Evolutionary conservation across 2,888 invertebrate genomes (phyloP).

Genomic region (Ligdia adustata): DNA sequence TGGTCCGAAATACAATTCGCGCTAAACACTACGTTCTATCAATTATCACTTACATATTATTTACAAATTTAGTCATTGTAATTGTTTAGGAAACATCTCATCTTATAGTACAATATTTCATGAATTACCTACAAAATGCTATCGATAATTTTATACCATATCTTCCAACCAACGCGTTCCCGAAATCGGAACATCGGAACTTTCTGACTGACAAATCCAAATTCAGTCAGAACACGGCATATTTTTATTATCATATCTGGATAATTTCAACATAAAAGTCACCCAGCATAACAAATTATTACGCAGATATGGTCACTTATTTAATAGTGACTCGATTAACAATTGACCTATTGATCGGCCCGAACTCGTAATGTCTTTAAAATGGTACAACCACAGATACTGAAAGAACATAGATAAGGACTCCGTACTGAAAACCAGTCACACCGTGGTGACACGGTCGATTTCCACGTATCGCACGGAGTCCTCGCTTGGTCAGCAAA

Average conservation of each 20-base stretch:
- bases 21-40: slow-evolving; percentile 46
- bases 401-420: slow-evolving; percentile 44
- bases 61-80: slow-evolving; percentile 39
- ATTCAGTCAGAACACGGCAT: not conserved
- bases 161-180: not conserved
- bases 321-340: slow-evolving; percentile 34
- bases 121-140: too few species aligned
- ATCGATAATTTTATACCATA: too few species aligned
- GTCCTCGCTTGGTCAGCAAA: slow-evolving; percentile 98
- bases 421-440: slow-evolving; percentile 83
- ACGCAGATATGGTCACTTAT: not conserved
- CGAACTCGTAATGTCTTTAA: slow-evolving; percentile 9
- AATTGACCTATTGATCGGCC: slow-evolving; percentile 36
- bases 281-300: not conserved
- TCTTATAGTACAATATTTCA: slow-evolving; percentile 22
- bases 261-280: slow-evolving; percentile 1
- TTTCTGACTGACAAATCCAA: not conserved
- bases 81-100: slow-evolving; percentile 23
- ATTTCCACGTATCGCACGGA: slow-evolving; percentile 96
- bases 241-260: too few species aligned
- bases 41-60: slow-evolving; percentile 35
- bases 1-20: slow-evolving; percentile 71
- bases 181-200: not conserved
- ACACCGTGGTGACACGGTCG: slow-evolving; percentile 95
- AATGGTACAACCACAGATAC: slow-evolving; percentile 7